Percentiles rank a stretch among this genome's conserved stretches.
Conservation (phyloP, 2,113 vertebrate species). For the Menura novaehollandiae region DNA sequence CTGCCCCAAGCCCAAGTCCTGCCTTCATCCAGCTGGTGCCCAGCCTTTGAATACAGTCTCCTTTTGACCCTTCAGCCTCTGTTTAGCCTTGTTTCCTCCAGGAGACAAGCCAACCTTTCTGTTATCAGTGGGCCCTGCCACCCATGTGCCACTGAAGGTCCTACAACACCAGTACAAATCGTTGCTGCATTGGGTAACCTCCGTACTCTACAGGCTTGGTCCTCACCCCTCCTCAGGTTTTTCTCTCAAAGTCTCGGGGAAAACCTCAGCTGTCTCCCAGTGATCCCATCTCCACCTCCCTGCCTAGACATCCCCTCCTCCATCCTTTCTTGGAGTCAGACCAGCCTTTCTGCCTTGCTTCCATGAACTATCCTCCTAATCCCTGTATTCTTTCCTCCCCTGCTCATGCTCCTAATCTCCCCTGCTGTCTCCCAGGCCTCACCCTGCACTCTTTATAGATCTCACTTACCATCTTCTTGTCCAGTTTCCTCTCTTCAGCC, state of each 20-base stretch:
- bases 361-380: background rate
- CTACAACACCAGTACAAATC: background rate
- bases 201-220: background rate
- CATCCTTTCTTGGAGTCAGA: background rate
- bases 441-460: background rate
- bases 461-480: background rate
- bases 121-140: background rate
- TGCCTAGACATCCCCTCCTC: background rate
- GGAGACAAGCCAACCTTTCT: background rate
- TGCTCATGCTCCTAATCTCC: background rate
- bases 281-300: background rate
- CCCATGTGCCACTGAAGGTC: background rate
- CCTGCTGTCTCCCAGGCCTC: background rate
- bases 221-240: background rate
- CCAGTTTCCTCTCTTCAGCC: background rate
- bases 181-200: background rate
- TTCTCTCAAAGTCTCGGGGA: background rate
- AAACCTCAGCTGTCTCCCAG: background rate
- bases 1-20: background rate
- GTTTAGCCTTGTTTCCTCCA: background rate
- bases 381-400: background rate
- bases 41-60: background rate
- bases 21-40: background rate
- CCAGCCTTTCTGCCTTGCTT: background rate
- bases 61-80: background rate